Evolutionary conservation across 2,797 vertebrate genomes (phyloP).

Genomic region (Eospalax fontanierii): DNA sequence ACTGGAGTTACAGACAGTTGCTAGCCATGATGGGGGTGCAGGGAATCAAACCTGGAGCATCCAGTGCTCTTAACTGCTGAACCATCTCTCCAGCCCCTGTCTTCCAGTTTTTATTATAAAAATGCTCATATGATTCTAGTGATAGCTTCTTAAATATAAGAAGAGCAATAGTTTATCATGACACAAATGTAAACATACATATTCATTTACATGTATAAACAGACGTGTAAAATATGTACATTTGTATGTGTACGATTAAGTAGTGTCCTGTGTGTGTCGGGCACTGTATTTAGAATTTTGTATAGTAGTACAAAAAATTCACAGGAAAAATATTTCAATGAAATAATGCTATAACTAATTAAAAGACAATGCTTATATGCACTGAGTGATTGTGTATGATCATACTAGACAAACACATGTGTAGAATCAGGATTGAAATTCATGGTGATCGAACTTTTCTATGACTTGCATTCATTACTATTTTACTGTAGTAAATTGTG

Average conservation of each 20-base stretch:
- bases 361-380: neutral
- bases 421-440: neutral
- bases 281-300: neutral
- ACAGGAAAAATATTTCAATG: neutral
- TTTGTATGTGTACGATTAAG: neutral
- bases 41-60: no score
- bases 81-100: neutral
- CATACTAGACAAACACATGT: neutral
- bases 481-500: neutral
- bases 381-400: neutral
- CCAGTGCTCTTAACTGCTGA: no score
- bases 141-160: slow-evolving; percentile 5
- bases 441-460: neutral
- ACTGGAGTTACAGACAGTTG: no score
- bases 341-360: slow-evolving; percentile 41
- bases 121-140: neutral
- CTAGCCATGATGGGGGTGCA: no score
- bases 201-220: neutral
- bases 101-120: neutral
- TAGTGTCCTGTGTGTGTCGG: neutral
- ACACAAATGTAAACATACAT: neutral
- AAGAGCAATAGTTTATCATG: neutral
- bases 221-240: neutral
- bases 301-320: slow-evolving; percentile 2
- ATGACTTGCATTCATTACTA: neutral